Evolutionary conservation across 2,113 vertebrate species (phyloP).

Genomic region (Pituophis catenifer): DNA sequence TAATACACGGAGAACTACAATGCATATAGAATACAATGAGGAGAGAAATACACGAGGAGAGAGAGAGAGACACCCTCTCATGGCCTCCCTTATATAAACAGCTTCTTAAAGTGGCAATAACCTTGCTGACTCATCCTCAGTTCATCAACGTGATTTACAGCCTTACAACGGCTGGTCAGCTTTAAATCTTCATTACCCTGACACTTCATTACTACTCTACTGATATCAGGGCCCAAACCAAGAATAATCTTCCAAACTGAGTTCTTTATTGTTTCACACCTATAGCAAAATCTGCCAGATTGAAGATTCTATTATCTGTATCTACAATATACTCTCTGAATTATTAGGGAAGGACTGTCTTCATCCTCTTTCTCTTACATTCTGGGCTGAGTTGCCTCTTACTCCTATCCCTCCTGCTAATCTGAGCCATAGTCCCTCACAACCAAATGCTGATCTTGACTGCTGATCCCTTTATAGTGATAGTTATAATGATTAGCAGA

Average conservation of each 20-base stretch:
- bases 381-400: background rate
- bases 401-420: background rate
- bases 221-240: background rate
- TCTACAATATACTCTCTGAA: background rate
- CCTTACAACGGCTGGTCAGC: too few species aligned
- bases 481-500: background rate
- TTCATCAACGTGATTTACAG: too few species aligned
- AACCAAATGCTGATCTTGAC: background rate
- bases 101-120: too few species aligned
- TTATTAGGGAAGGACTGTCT: background rate
- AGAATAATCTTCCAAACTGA: background rate
- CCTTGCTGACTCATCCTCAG: too few species aligned
- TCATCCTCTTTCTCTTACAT: background rate
- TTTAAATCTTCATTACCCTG: too few species aligned
- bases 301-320: background rate
- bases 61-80: too few species aligned
- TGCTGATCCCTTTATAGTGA: background rate
- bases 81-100: too few species aligned
- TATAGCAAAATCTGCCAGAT: background rate
- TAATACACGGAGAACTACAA: too few species aligned
- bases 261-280: background rate
- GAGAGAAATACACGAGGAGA: too few species aligned
- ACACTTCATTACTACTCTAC: background rate
- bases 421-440: background rate
- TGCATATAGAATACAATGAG: too few species aligned